Conservation (phyloP, 2,888 invertebrate species). For the Nyleta sp. region DNA sequence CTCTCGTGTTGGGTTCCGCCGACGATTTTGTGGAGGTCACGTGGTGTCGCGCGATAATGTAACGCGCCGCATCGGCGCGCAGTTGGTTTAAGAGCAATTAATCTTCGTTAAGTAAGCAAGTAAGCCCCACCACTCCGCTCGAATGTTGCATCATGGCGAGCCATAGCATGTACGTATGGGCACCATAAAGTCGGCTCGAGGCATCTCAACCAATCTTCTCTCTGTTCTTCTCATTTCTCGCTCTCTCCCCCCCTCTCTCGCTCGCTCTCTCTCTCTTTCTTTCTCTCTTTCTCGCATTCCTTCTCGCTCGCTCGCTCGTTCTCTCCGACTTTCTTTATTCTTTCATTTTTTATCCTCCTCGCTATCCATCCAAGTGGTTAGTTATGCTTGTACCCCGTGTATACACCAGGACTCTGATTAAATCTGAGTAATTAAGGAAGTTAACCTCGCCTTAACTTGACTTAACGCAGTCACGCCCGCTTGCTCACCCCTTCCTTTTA, state of each 20-base stretch:
- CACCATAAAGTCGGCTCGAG: slow-evolving; percentile 65
- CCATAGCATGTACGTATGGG: slow-evolving; percentile 58
- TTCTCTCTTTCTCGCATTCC: slow-evolving; percentile 24
- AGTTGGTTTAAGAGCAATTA: slow-evolving; percentile 81
- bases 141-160: slow-evolving; percentile 60
- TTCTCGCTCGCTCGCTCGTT: slow-evolving; percentile 25
- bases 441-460: slow-evolving; percentile 82
- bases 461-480: slow-evolving; percentile 82
- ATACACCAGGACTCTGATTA: slow-evolving; percentile 77
- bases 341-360: slow-evolving; percentile 52
- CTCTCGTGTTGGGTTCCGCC: slow-evolving; percentile 70
- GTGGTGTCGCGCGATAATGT: slow-evolving; percentile 75
- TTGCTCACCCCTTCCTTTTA: slow-evolving; percentile 80
- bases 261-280: slow-evolving; percentile 27
- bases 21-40: slow-evolving; percentile 75
- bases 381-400: slow-evolving; percentile 73
- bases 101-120: slow-evolving; percentile 81
- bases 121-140: slow-evolving; percentile 61
- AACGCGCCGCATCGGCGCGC: slow-evolving; percentile 71
- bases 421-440: slow-evolving; percentile 82
- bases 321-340: slow-evolving; percentile 47
- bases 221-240: slow-evolving; percentile 36
- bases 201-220: slow-evolving; percentile 61
- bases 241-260: slow-evolving; percentile 19
- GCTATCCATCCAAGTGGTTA: slow-evolving; percentile 68